phyloP scores from a whole-genome alignment of 2,113 vertebrate species.

The Chloebia gouldiae region DNA sequence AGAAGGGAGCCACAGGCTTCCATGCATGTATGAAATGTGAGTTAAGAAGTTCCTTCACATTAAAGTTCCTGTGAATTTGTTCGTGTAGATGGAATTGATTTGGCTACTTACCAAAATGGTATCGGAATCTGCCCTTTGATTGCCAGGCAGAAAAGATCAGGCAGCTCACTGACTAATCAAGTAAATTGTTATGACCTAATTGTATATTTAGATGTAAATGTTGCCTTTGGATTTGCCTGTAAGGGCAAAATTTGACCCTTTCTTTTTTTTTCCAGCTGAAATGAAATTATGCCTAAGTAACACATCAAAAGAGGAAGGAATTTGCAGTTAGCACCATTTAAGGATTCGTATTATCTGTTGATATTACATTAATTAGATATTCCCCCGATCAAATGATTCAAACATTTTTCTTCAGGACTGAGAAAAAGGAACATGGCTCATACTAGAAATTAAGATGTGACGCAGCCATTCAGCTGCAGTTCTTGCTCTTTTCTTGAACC shows the following conservation, averaged over 20 bases:
- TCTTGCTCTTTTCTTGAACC: not conserved
- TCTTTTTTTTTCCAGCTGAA: not conserved
- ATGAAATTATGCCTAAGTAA: slow-evolving; percentile 11
- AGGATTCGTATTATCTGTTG: not conserved
- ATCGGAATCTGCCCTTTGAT: slow-evolving; percentile 34
- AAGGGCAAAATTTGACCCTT: not conserved
- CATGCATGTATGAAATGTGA: not conserved
- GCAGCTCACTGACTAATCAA: not conserved
- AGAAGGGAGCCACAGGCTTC: not conserved
- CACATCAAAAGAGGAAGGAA: slow-evolving; percentile 14
- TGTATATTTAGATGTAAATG: slow-evolving; percentile 32
- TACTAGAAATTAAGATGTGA: not conserved
- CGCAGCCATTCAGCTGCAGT: not conserved
- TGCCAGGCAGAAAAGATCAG: not conserved
- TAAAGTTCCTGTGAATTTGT: not conserved
- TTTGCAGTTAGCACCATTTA: slow-evolving; percentile 8
- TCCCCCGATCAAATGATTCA: not conserved
- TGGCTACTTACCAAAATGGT: not conserved
- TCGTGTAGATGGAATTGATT: not conserved
- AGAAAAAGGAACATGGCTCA: not conserved
- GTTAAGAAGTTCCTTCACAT: not conserved
- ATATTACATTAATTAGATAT: not conserved
- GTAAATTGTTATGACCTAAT: not conserved
- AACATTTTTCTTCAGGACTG: not conserved
- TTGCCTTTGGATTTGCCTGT: slow-evolving; percentile 4